Evolutionary conservation across 2,888 invertebrate species (phyloP).

Genomic region (Pheosia tremula): DNA sequence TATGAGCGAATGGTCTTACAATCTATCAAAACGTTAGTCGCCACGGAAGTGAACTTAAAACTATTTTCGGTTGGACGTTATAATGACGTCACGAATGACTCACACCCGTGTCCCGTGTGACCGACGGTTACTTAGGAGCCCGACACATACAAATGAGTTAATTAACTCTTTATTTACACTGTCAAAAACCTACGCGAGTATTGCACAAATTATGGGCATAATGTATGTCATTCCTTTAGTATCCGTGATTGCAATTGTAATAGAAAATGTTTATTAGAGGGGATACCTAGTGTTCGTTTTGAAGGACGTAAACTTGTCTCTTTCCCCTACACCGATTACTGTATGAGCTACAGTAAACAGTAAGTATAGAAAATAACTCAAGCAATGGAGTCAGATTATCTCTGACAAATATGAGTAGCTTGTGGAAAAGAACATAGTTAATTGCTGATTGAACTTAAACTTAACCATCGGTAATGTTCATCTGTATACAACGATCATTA

Average conservation of each 20-base stretch:
- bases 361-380: too few relatives aligned
- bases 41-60: constrained; percentile 23
- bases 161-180: constrained; percentile 26
- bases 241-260: not conserved
- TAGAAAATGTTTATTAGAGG: not conserved
- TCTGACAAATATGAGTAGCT: too few relatives aligned
- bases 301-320: too few relatives aligned
- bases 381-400: too few relatives aligned
- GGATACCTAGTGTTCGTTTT: not conserved
- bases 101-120: constrained; percentile 22
- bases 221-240: constrained; percentile 2
- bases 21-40: not conserved
- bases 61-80: constrained; percentile 28
- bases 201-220: constrained; percentile 3
- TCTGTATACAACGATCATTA: too few relatives aligned
- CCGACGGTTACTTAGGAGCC: constrained; percentile 23
- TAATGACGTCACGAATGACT: constrained; percentile 31
- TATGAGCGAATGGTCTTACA: too few relatives aligned
- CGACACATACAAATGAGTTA: constrained; percentile 34
- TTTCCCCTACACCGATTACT: too few relatives aligned
- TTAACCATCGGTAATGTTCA: too few relatives aligned
- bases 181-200: constrained; percentile 4
- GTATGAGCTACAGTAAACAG: too few relatives aligned
- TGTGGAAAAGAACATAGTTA: too few relatives aligned
- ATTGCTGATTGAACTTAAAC: too few relatives aligned